phyloP scores from a whole-genome alignment of 2,797 vertebrate genomes.

The Sciurus carolinensis region DNA sequence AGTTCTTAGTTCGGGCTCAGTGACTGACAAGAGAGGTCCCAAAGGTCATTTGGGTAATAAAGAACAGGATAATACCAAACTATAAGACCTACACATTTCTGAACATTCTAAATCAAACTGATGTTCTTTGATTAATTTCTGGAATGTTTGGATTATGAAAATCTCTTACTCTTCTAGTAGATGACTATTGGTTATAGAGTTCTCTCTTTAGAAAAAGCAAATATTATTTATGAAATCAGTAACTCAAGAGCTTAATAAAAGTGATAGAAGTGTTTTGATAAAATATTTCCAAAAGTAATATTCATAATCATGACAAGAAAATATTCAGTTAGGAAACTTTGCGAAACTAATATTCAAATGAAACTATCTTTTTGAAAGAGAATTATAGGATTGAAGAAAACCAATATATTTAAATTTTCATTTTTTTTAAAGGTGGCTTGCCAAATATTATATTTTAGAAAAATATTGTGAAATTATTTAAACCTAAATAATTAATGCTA shows the following conservation, averaged over 20 bases:
- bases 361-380: slow-evolving; percentile 61
- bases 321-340: slow-evolving; percentile 40
- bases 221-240: slow-evolving; percentile 28
- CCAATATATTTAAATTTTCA: slow-evolving; percentile 4
- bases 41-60: neutral
- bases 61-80: neutral
- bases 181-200: neutral
- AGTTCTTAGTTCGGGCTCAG: neutral
- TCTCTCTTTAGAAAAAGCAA: neutral
- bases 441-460: neutral
- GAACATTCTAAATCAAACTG: neutral
- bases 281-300: neutral
- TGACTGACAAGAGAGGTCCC: neutral
- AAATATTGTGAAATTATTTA: slow-evolving; percentile 18
- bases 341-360: neutral
- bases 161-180: slow-evolving; percentile 20
- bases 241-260: neutral
- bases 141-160: neutral
- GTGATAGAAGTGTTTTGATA: neutral
- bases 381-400: slow-evolving; percentile 27
- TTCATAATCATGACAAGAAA: slow-evolving; percentile 27
- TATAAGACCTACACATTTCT: neutral
- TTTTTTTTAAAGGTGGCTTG: slow-evolving; percentile 7
- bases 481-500: slow-evolving; percentile 24
- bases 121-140: neutral